Base-by-base conservation (phyloP, 2,113 vertebrate species). In the Entelurus aequoreus region DNA sequence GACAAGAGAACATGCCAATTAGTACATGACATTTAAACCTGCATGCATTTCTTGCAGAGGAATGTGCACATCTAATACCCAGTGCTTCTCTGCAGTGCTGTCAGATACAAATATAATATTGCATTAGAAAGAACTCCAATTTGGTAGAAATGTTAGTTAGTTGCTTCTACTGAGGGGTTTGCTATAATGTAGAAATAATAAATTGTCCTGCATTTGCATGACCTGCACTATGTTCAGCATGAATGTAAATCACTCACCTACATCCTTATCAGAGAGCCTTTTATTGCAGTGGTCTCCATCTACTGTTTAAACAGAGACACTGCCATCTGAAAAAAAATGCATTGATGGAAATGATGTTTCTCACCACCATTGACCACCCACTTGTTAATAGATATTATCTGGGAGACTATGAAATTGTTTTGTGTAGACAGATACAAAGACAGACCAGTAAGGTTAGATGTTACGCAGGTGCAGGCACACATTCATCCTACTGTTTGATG, bases 271-370 rank as follows among this genome's bases (percentile, higher is more conserved):
- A 54, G 68, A 68, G 64, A 62, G 75, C 76, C 77, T 81, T 82
- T 69, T 75, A 76, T 86, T 85, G 86, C 78, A 70, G 69, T 75
- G 75, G 84, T 84, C 88, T 83, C 89, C 90, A 88, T 86, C 90
- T 89, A 74, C 87, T 90, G 90, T 84, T 84, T 75, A 88, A 76
- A 77, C 54, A 1, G n/a, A 70, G 84, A 82, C 37, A 87, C 68
- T 90, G 77, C 87, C 64, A 4, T 46, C 14, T n/a, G 51, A 62
- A 54, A 62, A 75, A 60, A 74, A 63, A 71, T 52, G 16, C 68
- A 49, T 53, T 63, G 47, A 53, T 47, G 49, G 69, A 80, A 80
- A 82, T 78, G 1, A 44, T 72, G 69, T 82, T 65, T 77, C 72
- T 73, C 44, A 15, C 61, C 46, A 37, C 35, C 35, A 61, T 53